Evolutionary conservation across 2,113 vertebrate genomes (phyloP), one percentile per base, ranked within the genome.

Genomic region (Indicator indicator): DNA sequence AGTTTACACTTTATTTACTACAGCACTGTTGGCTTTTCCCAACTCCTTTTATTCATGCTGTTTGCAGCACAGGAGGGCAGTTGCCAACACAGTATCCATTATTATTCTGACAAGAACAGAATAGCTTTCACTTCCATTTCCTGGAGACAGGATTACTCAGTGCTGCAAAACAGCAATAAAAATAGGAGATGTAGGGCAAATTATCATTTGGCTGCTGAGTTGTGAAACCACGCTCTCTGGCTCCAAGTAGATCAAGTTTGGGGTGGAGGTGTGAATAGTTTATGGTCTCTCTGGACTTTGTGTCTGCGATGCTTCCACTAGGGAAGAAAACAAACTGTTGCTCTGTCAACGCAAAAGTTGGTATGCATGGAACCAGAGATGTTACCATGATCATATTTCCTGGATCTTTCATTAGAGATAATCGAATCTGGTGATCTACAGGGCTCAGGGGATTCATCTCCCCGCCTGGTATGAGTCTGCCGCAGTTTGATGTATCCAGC

Each of bases 31-130:
- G 78, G n/a, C 74, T 76, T 94, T 79, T 76, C 75, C 63, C 55
- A 63, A 2, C 85, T 90, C 83, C 54, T 77, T 81, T 93, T 90
- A 48, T 90, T 96, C 74, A 56, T 86, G 68, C 94, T 56, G 83
- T 42, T 64, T 74, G 88, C 76, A 64, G 79, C 10, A 0, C 74
- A 36, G 84, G 59, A 76, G 84, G 50, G 32, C 8, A 65, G 76
- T 83, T 95, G 95, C 88, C 88, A 83, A 26, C 73, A 23, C 90
- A 71, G 60, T 90, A 54, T 75, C 79, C 72, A 40, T 96, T 93
- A 86, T 88, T 93, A 96, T 94, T 94, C 95, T 93, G 92, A 90
- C 80, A 88, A 82, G 90, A 96, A 82, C 73, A 81, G 86, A 95
- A 71, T 78, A 65, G 65, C 83, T 96, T 95, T 88, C 77, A 48